These are phyloP conservation scores for Fistularia tabacaria DNA, from an alignment of 2,797 vertebrate species.

Conservation along the genomic window DNA sequence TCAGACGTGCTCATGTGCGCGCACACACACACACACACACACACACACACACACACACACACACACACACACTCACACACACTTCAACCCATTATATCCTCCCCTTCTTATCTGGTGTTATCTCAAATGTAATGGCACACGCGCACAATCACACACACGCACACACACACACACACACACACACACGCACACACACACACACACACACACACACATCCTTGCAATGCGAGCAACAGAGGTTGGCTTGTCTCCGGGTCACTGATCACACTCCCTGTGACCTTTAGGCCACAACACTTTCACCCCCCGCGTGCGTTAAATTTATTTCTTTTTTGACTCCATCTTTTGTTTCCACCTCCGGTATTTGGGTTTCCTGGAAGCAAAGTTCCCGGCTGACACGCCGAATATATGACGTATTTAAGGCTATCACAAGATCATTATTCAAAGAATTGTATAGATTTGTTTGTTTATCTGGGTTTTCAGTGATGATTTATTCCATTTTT, in stretches of 20 bases:
- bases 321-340: too few species aligned
- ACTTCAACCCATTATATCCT: neutral
- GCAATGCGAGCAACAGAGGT: too few species aligned
- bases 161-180: slow-evolving; percentile 6
- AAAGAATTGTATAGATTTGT: too few species aligned
- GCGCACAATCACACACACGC: neutral
- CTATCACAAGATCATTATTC: too few species aligned
- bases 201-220: slow-evolving; percentile 12
- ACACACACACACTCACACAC: neutral
- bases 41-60: neutral
- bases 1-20: too few species aligned
- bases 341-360: too few species aligned
- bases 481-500: too few species aligned
- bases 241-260: slow-evolving; percentile 21
- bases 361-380: too few species aligned
- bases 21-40: neutral
- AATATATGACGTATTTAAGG: too few species aligned
- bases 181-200: slow-evolving; percentile 1
- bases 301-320: neutral
- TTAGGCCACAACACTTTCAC: slow-evolving; percentile 6
- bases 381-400: too few species aligned
- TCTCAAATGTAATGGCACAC: neutral
- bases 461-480: too few species aligned
- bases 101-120: slow-evolving; percentile 7
- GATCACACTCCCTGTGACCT: slow-evolving; percentile 40